A percentile compares a stretch with the other conserved stretches of the same genome.
These are phyloP conservation scores for Penaeus chinensis DNA, from an alignment of 1,140 invertebrate genomes.

Conservation along the genomic window DNA sequence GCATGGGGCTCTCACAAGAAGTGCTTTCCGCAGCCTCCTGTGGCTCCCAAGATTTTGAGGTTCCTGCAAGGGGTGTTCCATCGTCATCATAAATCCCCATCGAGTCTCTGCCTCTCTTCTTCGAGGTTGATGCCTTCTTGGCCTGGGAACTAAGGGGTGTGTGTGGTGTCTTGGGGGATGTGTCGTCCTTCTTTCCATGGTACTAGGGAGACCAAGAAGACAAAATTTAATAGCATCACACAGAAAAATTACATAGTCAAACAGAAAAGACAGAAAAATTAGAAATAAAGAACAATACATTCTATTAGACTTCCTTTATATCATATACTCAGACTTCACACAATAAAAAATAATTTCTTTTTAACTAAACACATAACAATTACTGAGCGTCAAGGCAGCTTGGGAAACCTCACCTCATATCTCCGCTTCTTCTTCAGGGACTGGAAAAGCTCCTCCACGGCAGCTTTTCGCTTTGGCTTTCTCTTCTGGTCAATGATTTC, in stretches of 20 bases:
- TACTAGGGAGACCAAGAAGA: not conserved
- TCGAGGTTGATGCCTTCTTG: not conserved
- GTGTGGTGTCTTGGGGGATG: not conserved
- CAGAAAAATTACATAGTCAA: not conserved
- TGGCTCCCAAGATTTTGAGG: not conserved
- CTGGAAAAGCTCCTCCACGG: conserved; percentile 78
- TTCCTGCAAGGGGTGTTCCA: not conserved
- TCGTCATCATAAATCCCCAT: not conserved
- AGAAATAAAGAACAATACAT: too few species aligned
- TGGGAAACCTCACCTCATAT: conserved; percentile 58
- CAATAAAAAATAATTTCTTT: not conserved
- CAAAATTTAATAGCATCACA: not conserved
- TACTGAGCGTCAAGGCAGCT: not conserved
- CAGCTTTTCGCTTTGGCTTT: conserved; percentile 78
- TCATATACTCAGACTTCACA: not conserved
- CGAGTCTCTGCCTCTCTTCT: conserved; percentile 13
- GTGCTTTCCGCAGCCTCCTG: conserved; percentile 11
- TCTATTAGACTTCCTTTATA: too few species aligned
- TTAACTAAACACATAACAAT: not conserved
- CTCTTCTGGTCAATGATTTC: conserved; percentile 76
- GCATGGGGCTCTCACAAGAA: conserved; percentile 16
- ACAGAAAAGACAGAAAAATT: not conserved
- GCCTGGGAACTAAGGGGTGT: not conserved
- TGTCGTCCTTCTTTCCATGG: conserved; percentile 26
- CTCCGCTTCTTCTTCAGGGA: conserved; percentile 55